Conservation (phyloP, 2,797 vertebrate species). For the Mus caroli region DNA sequence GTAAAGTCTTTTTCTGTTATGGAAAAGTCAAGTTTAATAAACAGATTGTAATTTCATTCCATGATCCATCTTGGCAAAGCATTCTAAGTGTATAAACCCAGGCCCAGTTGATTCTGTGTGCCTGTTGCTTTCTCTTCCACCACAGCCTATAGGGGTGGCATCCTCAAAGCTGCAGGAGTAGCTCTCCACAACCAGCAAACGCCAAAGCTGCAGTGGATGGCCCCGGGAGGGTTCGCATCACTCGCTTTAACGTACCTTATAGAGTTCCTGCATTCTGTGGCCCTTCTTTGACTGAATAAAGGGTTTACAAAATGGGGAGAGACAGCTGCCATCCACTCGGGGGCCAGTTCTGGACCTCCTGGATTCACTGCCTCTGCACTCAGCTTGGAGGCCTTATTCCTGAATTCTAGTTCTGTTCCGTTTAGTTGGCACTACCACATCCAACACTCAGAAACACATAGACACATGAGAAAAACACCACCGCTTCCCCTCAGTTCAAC, state of each 20-base stretch:
- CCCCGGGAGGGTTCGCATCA: rapidly evolving
- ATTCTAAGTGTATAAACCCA: neutral
- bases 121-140: conserved; percentile 22
- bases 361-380: neutral
- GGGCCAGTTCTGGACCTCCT: neutral
- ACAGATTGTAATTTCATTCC: conserved; percentile 69
- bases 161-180: neutral
- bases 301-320: neutral
- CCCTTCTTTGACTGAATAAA: neutral
- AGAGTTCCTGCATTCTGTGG: neutral
- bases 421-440: conserved; percentile 18
- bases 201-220: neutral
- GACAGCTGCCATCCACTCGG: neutral
- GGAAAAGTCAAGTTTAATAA: conserved; percentile 73
- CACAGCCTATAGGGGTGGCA: neutral
- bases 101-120: neutral
- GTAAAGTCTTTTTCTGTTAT: conserved; percentile 66
- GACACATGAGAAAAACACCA: conserved; percentile 47
- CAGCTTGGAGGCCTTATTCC: neutral
- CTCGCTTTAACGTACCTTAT: neutral
- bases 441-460: neutral
- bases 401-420: neutral
- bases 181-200: neutral
- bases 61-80: neutral
- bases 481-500: conserved; percentile 52